Evolutionary conservation across 23 tunicate genomes (phyloP).

Genomic region (Phallusia fumigata): DNA sequence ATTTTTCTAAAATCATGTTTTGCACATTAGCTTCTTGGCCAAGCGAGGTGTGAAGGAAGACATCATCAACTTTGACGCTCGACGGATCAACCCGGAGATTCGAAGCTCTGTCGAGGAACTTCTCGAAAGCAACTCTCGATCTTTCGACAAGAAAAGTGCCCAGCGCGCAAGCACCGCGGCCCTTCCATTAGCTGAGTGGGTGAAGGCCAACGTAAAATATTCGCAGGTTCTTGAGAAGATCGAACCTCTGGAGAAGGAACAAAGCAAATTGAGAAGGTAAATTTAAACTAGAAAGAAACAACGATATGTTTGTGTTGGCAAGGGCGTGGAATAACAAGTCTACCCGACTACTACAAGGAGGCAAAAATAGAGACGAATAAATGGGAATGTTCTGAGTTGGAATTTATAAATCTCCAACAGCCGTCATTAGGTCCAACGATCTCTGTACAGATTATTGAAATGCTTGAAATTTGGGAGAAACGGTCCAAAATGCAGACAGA

Average conservation of each 20-base stretch:
- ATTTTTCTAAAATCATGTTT: background rate
- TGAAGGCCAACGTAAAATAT: slow-evolving; percentile 85
- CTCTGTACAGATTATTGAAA: too few species aligned
- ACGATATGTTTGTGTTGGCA: too few species aligned
- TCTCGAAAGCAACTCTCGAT: slow-evolving; percentile 40
- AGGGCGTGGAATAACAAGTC: too few species aligned
- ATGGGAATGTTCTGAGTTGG: too few species aligned
- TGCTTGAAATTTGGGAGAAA: too few species aligned
- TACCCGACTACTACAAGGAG: too few species aligned
- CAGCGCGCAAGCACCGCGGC: slow-evolving; percentile 94
- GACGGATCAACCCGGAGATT: slow-evolving; percentile 60
- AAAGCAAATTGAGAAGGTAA: slow-evolving; percentile 58
- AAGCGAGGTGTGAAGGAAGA: slow-evolving; percentile 96
- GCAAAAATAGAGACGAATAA: too few species aligned
- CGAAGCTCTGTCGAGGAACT: slow-evolving; percentile 79
- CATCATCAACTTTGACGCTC: slow-evolving; percentile 89
- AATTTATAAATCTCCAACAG: too few species aligned
- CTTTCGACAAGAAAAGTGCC: slow-evolving; percentile 71
- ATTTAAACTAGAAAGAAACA: too few species aligned
- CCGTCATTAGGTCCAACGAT: too few species aligned
- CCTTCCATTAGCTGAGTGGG: slow-evolving; percentile 96
- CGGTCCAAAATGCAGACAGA: too few species aligned
- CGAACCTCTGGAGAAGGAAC: slow-evolving; percentile 85
- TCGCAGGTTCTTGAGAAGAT: slow-evolving; percentile 75
- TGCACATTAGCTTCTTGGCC: slow-evolving; percentile 58